These are phyloP conservation scores for Eugnorisma glareosa DNA, from an alignment of 2,888 invertebrate genomes.

Conservation along the genomic window DNA sequence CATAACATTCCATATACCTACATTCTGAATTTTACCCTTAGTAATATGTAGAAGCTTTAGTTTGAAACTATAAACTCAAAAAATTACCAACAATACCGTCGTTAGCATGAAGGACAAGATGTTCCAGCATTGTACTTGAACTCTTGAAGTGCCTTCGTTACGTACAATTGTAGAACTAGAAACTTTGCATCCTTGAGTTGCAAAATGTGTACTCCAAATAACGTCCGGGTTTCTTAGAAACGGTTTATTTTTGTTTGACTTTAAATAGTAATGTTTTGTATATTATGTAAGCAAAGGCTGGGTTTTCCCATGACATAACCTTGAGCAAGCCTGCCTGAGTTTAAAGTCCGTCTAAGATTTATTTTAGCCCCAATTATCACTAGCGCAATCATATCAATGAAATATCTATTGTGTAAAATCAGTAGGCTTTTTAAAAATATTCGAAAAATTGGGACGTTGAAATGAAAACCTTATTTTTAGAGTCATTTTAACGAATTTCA, in stretches of 20 bases:
- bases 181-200: conserved; percentile 28
- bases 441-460: neutral
- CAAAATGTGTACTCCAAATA: conserved; percentile 25
- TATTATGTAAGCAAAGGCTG: neutral
- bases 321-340: conserved; percentile 2
- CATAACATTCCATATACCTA: too few species aligned
- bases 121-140: conserved; percentile 37
- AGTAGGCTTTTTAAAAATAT: neutral
- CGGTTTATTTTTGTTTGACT: conserved; percentile 7
- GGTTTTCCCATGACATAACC: conserved; percentile 7
- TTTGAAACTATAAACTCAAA: neutral
- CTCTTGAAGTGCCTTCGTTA: conserved; percentile 48
- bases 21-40: neutral
- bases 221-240: neutral
- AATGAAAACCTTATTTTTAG: neutral
- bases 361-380: conserved; percentile 21
- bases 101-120: conserved; percentile 24
- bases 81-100: conserved; percentile 31
- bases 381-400: neutral
- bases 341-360: neutral
- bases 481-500: neutral
- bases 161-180: conserved; percentile 23
- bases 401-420: neutral
- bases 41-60: neutral
- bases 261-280: neutral